Evolutionary conservation across 2,888 invertebrate species (phyloP).

Genomic region (Eilema griseolum): DNA sequence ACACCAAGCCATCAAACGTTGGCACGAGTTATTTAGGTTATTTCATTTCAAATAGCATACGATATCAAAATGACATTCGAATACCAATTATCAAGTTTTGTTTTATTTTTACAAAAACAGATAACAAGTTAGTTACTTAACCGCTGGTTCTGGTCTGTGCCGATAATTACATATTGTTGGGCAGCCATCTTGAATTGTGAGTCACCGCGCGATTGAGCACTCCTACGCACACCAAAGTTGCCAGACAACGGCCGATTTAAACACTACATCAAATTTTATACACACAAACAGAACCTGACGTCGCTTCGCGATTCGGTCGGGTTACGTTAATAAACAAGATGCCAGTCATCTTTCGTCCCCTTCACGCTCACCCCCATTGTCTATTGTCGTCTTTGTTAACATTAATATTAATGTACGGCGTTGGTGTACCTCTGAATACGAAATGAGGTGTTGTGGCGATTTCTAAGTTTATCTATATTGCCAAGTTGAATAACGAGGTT

Average conservation of each 20-base stretch:
- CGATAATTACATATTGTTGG: constrained; percentile 77
- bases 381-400: constrained; percentile 52
- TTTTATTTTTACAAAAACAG: constrained; percentile 41
- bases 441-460: constrained; percentile 41
- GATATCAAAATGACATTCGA: not conserved
- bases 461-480: constrained; percentile 28
- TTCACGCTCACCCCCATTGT: constrained; percentile 38
- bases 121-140: constrained; percentile 46
- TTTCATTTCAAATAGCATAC: not conserved
- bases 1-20: not conserved
- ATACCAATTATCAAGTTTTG: constrained; percentile 13
- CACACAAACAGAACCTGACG: constrained; percentile 53
- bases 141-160: constrained; percentile 49
- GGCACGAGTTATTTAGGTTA: not conserved
- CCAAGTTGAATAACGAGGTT: not conserved
- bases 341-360: constrained; percentile 47
- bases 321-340: constrained; percentile 50
- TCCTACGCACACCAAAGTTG: constrained; percentile 67
- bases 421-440: constrained; percentile 55
- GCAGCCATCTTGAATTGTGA: constrained; percentile 73
- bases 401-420: constrained; percentile 57
- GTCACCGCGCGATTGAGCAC: constrained; percentile 58
- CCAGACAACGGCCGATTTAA: constrained; percentile 64
- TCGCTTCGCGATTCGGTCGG: constrained; percentile 45
- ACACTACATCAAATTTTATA: constrained; percentile 68